Conservation (phyloP, 2,888 invertebrate species). For the Nasonovia ribisnigri region DNA sequence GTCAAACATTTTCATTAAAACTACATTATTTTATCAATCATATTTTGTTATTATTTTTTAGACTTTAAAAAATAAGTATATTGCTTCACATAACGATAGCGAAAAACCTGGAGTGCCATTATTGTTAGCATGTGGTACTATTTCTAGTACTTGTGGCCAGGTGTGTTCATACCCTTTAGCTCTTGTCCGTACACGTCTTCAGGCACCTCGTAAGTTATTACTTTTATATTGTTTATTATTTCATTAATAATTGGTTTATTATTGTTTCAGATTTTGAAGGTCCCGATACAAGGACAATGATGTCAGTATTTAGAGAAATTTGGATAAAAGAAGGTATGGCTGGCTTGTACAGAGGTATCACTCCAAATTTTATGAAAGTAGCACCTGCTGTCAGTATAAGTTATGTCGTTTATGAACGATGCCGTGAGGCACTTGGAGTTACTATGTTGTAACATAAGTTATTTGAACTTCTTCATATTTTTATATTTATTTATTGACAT, state of each 20-base stretch:
- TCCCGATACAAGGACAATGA: slow-evolving; percentile 74
- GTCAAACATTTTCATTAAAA: background rate
- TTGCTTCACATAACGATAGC: slow-evolving; percentile 79
- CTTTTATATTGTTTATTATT: slow-evolving; percentile 9
- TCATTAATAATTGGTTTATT: background rate
- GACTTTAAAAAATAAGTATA: slow-evolving; percentile 93
- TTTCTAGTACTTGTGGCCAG: slow-evolving; percentile 95
- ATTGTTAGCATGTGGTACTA: slow-evolving; percentile 91
- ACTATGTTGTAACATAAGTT: slow-evolving; percentile 86
- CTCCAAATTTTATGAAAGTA: slow-evolving; percentile 97
- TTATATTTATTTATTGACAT: slow-evolving; percentile 46
- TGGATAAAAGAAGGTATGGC: slow-evolving; percentile 86
- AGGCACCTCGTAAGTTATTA: slow-evolving; percentile 84
- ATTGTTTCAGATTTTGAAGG: slow-evolving; percentile 62
- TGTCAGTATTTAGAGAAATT: slow-evolving; percentile 85
- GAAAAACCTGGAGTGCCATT: slow-evolving; percentile 88
- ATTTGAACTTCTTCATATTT: slow-evolving; percentile 51
- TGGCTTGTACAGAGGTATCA: slow-evolving; percentile 96
- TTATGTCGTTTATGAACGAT: slow-evolving; percentile 97
- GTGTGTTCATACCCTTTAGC: slow-evolving; percentile 98
- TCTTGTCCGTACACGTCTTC: slow-evolving; percentile 92
- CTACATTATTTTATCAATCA: background rate
- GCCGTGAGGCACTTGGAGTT: slow-evolving; percentile 88
- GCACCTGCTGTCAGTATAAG: slow-evolving; percentile 98
- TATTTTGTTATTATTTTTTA: slow-evolving; percentile 69